Base-by-base conservation (phyloP, 2,113 vertebrate species). In the Cynopterus brachyotis region DNA sequence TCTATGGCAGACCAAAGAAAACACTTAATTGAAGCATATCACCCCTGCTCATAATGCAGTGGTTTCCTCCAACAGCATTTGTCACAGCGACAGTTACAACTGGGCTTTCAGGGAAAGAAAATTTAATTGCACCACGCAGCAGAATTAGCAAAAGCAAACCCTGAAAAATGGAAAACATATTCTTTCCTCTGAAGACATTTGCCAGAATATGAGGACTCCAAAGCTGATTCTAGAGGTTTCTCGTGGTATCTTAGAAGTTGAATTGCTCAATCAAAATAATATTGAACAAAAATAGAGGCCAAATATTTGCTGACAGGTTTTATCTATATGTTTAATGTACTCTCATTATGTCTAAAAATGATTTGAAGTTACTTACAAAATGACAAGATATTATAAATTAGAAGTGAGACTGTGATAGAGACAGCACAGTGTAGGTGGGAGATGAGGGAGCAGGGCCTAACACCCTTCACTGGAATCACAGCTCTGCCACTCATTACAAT, bases 221-320 rank as follows among this genome's bases (percentile, higher is more conserved):
- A 85, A 81, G 57, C 67, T 91, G 72, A 78, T 10, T 76, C 47
- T 10, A 62, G 19, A 59, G n/a, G 24, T 40, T 59, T 12, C 57
- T 35, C 24, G 32, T 53, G 28, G 64, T 66, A 78, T 66, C 50
- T 73, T 88, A 59, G 59, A 86, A 62, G n/a, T 15, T 75, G 42
- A 60, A 53, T 3, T 60, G 66, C 67, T 95, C 62, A 60, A 40
- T 83, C 75, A 62, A 70, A 75, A 47, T 84, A 82, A 24, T 70
- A 76, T 24, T 76, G 15, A 91, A 94, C 24, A 88, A 94, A 94
- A 84, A 91, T 12, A 89, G 16, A 70, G 40, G 42, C 37, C 80
- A 89, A 85, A 67, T 37, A 47, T 20, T 92, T 4, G 7, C 30
- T 45, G 17, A 50, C 73, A 30, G 28, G 5, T 80, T 90, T 89